phyloP scores from a whole-genome alignment of 2,888 invertebrate genomes.

The Zygaena filipendulae region DNA sequence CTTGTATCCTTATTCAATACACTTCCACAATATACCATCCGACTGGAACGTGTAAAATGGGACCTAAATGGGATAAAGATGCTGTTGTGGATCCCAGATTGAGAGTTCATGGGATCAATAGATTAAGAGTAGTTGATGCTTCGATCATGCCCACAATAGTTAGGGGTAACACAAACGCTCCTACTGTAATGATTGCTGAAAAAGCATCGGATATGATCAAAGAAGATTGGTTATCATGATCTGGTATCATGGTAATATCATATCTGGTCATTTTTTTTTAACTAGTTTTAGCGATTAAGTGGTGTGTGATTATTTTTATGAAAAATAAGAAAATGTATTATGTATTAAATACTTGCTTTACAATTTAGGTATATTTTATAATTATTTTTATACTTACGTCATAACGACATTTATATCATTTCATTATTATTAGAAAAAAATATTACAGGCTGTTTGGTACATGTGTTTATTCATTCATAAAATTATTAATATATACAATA shows the following conservation, averaged over 20 bases:
- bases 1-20: slow-evolving; percentile 71
- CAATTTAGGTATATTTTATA: too few relatives aligned
- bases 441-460: too few relatives aligned
- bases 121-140: slow-evolving; percentile 74
- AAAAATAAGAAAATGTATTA: too few relatives aligned
- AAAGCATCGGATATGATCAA: slow-evolving; percentile 84
- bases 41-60: slow-evolving; percentile 78
- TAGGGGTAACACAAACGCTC: slow-evolving; percentile 84
- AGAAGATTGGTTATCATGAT: slow-evolving; percentile 44
- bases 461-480: too few relatives aligned
- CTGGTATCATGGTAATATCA: slow-evolving; percentile 2
- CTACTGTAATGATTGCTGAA: slow-evolving; percentile 88
- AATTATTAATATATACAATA: too few relatives aligned
- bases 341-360: too few relatives aligned
- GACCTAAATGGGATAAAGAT: slow-evolving; percentile 66
- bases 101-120: slow-evolving; percentile 70
- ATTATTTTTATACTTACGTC: too few relatives aligned
- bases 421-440: too few relatives aligned
- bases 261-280: neutral
- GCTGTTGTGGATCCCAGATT: slow-evolving; percentile 75
- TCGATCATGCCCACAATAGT: slow-evolving; percentile 74
- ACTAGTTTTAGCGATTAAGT: too few relatives aligned
- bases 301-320: too few relatives aligned
- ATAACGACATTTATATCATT: too few relatives aligned
- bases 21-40: slow-evolving; percentile 79